These are phyloP conservation scores for Melanostoma scalare DNA, from an alignment of 2,888 invertebrate species.

Conservation along the genomic window DNA sequence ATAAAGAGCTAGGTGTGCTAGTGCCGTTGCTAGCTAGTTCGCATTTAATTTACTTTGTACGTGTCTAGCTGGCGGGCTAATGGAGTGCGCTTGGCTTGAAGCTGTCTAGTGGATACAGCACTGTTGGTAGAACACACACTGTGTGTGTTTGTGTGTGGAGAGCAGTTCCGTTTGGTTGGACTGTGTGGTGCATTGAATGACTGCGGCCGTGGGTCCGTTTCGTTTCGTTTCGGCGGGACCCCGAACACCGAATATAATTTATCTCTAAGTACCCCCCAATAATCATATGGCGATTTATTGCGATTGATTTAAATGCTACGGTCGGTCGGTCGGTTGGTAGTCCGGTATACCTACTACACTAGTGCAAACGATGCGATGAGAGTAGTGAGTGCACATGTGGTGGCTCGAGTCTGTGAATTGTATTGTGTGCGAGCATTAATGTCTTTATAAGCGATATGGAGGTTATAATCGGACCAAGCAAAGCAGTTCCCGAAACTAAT, in stretches of 20 bases:
- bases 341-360: neutral
- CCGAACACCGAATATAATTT: slow-evolving; percentile 67
- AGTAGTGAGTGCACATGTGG: slow-evolving; percentile 40
- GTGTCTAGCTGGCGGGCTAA: slow-evolving; percentile 70
- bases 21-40: slow-evolving; percentile 48
- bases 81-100: slow-evolving; percentile 69
- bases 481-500: slow-evolving; percentile 60
- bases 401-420: slow-evolving; percentile 47
- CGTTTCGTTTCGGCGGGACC: slow-evolving; percentile 11
- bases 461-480: slow-evolving; percentile 51
- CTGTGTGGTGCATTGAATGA: slow-evolving; percentile 12
- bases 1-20: slow-evolving; percentile 71
- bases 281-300: slow-evolving; percentile 77
- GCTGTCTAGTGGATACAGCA: slow-evolving; percentile 28
- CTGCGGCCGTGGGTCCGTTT: slow-evolving; percentile 33
- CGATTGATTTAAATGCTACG: slow-evolving; percentile 79
- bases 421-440: slow-evolving; percentile 66
- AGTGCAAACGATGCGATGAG: slow-evolving; percentile 3
- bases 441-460: slow-evolving; percentile 68
- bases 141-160: slow-evolving; percentile 39
- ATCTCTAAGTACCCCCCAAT: slow-evolving; percentile 71
- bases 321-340: slow-evolving; percentile 14
- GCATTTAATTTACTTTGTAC: slow-evolving; percentile 72
- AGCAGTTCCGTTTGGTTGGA: slow-evolving; percentile 14
- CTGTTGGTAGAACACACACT: too few species aligned